Evolutionary conservation across 2,797 vertebrate genomes (phyloP), one percentile per base, ranked within the genome.

Genomic region (Stomatorhinus walkeri): DNA sequence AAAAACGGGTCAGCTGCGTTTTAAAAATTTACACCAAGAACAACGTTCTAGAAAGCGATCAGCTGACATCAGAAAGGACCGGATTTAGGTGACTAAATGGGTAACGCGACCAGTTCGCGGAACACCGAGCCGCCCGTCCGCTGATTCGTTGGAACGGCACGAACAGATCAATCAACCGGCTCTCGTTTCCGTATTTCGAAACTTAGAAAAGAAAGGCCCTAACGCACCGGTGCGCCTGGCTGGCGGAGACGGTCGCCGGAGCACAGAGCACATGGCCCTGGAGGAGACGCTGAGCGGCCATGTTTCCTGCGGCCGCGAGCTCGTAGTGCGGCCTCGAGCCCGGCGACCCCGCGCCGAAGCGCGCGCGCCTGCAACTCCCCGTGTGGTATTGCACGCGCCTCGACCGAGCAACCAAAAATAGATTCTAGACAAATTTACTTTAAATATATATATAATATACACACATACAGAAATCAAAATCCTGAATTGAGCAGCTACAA

Each of bases 251-350:
- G 6, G 40, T 7, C 14, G 36, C 16, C 12, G 36, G 36, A 19
- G 76, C 76, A 43, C 76, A 16, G 32, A 46, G 76, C 76, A 81
- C 76, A 81, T 81, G 76, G 76, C 76, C 76, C 76, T 40, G 40
- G 76, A 81, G 40, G 76, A 81, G 76, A 81, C 36, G 76, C 40
- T 14, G 40, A 81, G 76, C 76, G 36, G 76, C 76, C 76, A 81
- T 81, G 76, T 81, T 81, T 81, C 76, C 76, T 81, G 76, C 76
- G 40, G 76, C 40, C 76, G 36, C 76, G 76, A 81, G 76, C 76
- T 28, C 6, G 36, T 22, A 64, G 59, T 64, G 59, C 59, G 40
- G 76, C 40, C 76, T 40, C 76, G 76, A 81, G 76, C 36, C 76
- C 36, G 16, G 16, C 40, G 28, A 36, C 64, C 64, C 5, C 19